These are phyloP conservation scores for Dreissena polymorpha DNA, from an alignment of 1,140 invertebrate genomes.

Conservation along the genomic window DNA sequence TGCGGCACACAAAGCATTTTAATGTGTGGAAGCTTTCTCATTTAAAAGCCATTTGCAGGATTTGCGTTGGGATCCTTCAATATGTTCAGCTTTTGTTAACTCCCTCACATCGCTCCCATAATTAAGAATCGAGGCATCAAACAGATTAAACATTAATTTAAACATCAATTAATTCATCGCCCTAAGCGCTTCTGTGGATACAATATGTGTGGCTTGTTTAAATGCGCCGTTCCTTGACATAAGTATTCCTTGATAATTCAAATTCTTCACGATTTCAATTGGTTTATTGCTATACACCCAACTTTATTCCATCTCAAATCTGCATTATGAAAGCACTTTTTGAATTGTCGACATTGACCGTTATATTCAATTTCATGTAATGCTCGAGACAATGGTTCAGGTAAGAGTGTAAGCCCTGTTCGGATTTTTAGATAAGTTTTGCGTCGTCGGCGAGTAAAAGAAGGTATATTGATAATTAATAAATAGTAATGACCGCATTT, in stretches of 20 bases:
- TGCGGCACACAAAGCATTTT: slow-evolving; percentile 2
- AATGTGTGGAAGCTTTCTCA: slow-evolving; percentile 7
- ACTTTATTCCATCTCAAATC: neutral
- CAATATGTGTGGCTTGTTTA: slow-evolving; percentile 11
- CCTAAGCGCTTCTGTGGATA: neutral
- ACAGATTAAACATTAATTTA: slow-evolving; percentile 6
- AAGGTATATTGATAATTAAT: slow-evolving; percentile 1
- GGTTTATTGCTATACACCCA: neutral
- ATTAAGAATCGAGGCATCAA: slow-evolving; percentile 2
- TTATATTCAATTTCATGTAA: slow-evolving; percentile 15
- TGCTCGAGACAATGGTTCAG: neutral
- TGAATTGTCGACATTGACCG: slow-evolving; percentile 2
- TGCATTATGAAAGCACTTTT: slow-evolving; percentile 14
- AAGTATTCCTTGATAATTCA: slow-evolving; percentile 7
- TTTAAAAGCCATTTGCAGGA: slow-evolving; percentile 12
- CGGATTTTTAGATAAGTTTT: no score
- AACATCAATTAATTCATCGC: neutral
- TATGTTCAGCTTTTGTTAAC: slow-evolving; percentile 11
- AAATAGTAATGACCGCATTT: neutral
- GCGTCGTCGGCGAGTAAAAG: no score
- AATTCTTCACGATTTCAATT: slow-evolving; percentile 17
- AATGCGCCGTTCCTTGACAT: slow-evolving; percentile 13
- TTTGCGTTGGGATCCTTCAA: slow-evolving; percentile 10
- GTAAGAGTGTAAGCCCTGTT: no score
- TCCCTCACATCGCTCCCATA: slow-evolving; percentile 13